Base-by-base conservation (phyloP, 2,797 vertebrate genomes). In the Anabas testudineus region DNA sequence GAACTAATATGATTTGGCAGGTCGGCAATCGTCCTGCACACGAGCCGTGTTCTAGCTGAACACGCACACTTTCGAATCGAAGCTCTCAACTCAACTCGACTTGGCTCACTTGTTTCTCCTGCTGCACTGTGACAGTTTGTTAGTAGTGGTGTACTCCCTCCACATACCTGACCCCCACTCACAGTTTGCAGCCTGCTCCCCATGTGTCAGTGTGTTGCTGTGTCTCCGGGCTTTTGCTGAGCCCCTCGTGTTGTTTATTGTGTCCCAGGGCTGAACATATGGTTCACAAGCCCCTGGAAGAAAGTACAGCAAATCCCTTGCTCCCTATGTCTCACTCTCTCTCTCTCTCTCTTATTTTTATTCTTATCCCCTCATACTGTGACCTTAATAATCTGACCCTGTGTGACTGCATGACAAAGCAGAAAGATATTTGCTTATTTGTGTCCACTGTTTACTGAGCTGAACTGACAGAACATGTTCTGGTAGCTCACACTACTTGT, bases 241-340 rank as follows among this genome's bases (percentile, higher is more conserved):
- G 76, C 67, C 53, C 65, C 73, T 78, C 26, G 47, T 69, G 79
- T 75, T 83, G 78, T 65, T 78, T 79, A 65, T 76, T 77, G 74
- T 82, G 81, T 88, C 83, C 83, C 70, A 78, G 75, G 83, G 85
- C 85, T 63, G 82, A 87, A 88, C 88, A 87, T 85, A 90, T 87
- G 87, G 84, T 55, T 81, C 81, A 83, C 75, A 82, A 76, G 55
- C 71, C 76, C 60, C 71, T 77, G 49, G 57, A 82, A 84, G 74
- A 88, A 83, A 88, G 85, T 36, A 78, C 78, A 82, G 62, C 71
- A 88, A 81, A 86, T 88, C 67, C 74, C 41, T 47, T 48, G 62
- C 72, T 57, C 47, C 59, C 52, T 46, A 3, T 15, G 36, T 66
- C 46, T 45, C 46, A 21, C 67, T 54, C 55, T 66, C 49, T 59